phyloP scores from a whole-genome alignment of 30 jellyfish, hydroid and myxozoan species.

The Pelagia noctiluca region DNA sequence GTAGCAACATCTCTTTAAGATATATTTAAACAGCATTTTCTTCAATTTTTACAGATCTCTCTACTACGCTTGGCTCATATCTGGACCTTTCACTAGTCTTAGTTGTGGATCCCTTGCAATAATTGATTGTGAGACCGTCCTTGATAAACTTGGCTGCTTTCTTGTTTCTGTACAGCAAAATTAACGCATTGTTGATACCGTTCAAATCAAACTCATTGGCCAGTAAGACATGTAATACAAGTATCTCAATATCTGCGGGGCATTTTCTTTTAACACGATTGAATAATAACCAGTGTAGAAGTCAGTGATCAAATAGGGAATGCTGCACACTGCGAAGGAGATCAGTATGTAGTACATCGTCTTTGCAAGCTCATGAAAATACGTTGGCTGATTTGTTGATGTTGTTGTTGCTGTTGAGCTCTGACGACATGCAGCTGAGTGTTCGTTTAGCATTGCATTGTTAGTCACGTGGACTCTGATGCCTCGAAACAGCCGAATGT shows the following conservation, averaged over 20 bases:
- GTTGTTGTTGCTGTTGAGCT: not conserved
- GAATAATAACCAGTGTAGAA: conserved; percentile 63
- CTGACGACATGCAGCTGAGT: not conserved
- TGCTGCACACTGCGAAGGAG: conserved; percentile 33
- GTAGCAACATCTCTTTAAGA: too few relatives aligned
- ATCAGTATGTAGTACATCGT: conserved; percentile 12
- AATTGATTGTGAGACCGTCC: not conserved
- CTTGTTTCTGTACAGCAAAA: conserved; percentile 47
- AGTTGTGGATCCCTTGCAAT: not conserved
- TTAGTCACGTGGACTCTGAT: conserved; percentile 14
- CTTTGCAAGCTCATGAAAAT: not conserved
- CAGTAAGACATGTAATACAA: conserved; percentile 13
- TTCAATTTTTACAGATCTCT: too few relatives aligned
- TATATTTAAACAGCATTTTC: too few relatives aligned
- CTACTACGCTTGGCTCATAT: too few relatives aligned
- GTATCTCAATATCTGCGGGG: conserved; percentile 53
- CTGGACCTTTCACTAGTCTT: not conserved
- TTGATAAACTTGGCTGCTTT: conserved; percentile 20
- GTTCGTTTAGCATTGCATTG: too few relatives aligned
- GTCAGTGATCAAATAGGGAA: conserved; percentile 49
- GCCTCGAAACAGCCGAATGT: conserved; percentile 19
- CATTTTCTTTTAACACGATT: conserved; percentile 7
- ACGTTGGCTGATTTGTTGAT: not conserved
- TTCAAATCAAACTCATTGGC: conserved; percentile 12
- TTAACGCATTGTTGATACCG: conserved; percentile 25